Percentiles rank a stretch among this genome's conserved stretches.
These are phyloP conservation scores for Gopherus flavomarginatus DNA, from an alignment of 2,113 vertebrate genomes.

Conservation along the genomic window DNA sequence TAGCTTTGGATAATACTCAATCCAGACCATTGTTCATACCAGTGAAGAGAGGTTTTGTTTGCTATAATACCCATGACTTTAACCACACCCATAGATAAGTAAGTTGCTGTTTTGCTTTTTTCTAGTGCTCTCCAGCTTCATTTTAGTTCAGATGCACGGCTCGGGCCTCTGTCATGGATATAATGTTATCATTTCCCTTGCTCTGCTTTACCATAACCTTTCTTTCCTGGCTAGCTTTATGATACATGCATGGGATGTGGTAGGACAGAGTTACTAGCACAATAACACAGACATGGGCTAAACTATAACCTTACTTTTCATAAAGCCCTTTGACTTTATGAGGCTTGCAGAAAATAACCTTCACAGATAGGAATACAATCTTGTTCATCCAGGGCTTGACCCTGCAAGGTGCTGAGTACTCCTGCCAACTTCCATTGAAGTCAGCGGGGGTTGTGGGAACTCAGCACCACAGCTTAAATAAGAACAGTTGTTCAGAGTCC, in stretches of 20 bases:
- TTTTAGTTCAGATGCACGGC: not conserved
- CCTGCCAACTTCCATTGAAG: not conserved
- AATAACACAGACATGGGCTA: not conserved
- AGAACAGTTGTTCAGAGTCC: not conserved
- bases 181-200: constrained; percentile 2
- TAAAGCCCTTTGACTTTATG: not conserved
- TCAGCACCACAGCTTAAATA: not conserved
- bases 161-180: not conserved
- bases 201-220: not conserved
- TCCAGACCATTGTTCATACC: not conserved
- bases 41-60: constrained; percentile 33
- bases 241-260: not conserved
- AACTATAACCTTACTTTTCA: not conserved
- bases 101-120: constrained; percentile 29
- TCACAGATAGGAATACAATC: not conserved
- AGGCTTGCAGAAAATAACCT: not conserved
- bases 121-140: not conserved
- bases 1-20: constrained; percentile 18
- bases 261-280: not conserved
- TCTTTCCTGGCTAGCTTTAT: not conserved
- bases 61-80: not conserved
- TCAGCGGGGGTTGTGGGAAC: not conserved
- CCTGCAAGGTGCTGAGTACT: not conserved
- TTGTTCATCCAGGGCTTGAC: not conserved
- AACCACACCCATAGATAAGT: not conserved